Percentiles rank a stretch among this genome's conserved stretches.
Evolutionary conservation across 1,140 invertebrate species (phyloP).

Genomic region (Anoplophora glabripennis): DNA sequence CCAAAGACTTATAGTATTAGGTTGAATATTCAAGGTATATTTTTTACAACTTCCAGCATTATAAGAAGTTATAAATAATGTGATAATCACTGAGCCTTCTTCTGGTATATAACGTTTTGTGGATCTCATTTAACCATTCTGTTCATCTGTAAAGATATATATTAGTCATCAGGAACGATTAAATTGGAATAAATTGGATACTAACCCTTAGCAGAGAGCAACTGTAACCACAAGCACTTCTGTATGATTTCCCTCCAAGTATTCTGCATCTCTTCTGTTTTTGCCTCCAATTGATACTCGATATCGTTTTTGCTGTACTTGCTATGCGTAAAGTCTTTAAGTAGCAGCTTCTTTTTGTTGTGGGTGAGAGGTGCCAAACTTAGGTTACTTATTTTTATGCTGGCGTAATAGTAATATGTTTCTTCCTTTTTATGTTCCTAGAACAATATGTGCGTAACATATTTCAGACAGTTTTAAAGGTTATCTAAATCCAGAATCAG

Average conservation of each 20-base stretch:
- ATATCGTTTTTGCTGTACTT: constrained; percentile 1
- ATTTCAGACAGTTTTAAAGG: neutral
- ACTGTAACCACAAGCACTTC: constrained; percentile 13
- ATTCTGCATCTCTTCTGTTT: constrained; percentile 1
- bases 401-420: constrained; percentile 6
- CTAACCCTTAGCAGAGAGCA: constrained; percentile 4
- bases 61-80: too few species aligned
- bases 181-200: neutral
- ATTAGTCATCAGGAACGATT: too few species aligned
- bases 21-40: too few species aligned
- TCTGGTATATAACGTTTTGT: too few species aligned
- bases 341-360: constrained; percentile 1
- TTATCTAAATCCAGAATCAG: neutral
- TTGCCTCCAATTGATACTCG: constrained; percentile 8
- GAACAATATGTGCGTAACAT: neutral
- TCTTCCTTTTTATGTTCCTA: constrained; percentile 4
- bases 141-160: too few species aligned
- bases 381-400: constrained; percentile 11
- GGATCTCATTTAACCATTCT: too few species aligned
- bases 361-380: neutral
- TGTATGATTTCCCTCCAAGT: constrained; percentile 9
- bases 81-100: too few species aligned
- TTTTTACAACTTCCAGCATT: too few species aligned
- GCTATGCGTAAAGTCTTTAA: constrained; percentile 7
- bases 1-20: too few species aligned